Conservation (phyloP, 1,140 invertebrate genomes). For the Chelonus insularis region DNA sequence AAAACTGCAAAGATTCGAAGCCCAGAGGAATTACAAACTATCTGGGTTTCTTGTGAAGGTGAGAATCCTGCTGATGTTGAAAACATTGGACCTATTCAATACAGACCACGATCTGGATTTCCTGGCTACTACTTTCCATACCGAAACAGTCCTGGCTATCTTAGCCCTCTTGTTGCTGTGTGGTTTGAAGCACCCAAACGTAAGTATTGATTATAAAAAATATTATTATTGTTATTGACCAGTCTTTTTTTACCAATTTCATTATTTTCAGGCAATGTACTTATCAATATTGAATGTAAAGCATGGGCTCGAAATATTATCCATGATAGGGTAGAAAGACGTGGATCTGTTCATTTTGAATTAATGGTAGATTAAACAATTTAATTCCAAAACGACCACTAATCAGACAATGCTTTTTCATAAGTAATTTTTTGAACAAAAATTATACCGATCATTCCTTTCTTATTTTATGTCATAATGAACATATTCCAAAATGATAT, state of each 20-base stretch:
- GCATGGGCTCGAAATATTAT: constrained; percentile 93
- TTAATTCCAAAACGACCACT: neutral
- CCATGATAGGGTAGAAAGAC: constrained; percentile 83
- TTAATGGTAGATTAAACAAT: constrained; percentile 84
- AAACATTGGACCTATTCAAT: constrained; percentile 83
- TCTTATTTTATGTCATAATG: too few relatives aligned
- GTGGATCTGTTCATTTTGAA: constrained; percentile 94
- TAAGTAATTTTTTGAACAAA: too few relatives aligned
- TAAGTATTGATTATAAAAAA: constrained; percentile 59
- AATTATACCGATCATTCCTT: too few relatives aligned
- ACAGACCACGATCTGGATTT: constrained; percentile 78
- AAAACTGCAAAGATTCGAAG: constrained; percentile 45
- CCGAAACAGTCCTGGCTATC: constrained; percentile 77
- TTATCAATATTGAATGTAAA: constrained; percentile 96
- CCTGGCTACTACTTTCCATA: constrained; percentile 81
- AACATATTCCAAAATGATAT: too few relatives aligned
- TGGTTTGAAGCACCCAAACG: constrained; percentile 81
- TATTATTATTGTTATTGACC: neutral
- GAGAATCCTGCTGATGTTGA: constrained; percentile 89
- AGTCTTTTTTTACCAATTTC: neutral
- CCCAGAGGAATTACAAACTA: constrained; percentile 65
- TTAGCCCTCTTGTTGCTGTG: constrained; percentile 86
- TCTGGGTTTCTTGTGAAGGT: constrained; percentile 87
- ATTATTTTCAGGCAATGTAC: constrained; percentile 71
- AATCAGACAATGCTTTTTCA: neutral